phyloP scores from a whole-genome alignment of 1,140 invertebrate genomes.

The Gonioctena quinquepunctata region DNA sequence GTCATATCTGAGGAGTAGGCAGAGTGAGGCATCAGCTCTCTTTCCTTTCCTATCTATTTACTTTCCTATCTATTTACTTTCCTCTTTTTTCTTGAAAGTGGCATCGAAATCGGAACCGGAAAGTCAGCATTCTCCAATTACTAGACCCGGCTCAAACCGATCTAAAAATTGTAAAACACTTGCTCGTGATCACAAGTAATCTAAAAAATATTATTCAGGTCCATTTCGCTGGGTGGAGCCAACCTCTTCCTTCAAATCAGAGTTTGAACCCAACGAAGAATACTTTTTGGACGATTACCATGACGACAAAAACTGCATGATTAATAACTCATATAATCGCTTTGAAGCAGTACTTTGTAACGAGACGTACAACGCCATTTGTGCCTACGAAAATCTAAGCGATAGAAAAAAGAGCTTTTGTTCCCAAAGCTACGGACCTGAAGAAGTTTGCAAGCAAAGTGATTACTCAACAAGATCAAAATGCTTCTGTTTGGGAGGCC shows the following conservation, averaged over 20 bases:
- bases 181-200: too few species aligned
- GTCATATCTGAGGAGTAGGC: too few species aligned
- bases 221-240: conserved; percentile 17
- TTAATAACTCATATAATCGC: conserved; percentile 22
- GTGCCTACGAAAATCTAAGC: conserved; percentile 21
- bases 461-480: conserved; percentile 12
- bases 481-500: conserved; percentile 29
- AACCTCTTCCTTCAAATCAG: conserved; percentile 17
- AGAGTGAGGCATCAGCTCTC: too few species aligned
- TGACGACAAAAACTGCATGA: conserved; percentile 20
- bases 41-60: too few species aligned
- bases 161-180: too few species aligned
- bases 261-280: too few species aligned
- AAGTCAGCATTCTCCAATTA: too few species aligned
- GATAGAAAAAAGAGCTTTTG: conserved; percentile 21
- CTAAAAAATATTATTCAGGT: conserved; percentile 29
- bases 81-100: too few species aligned
- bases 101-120: too few species aligned
- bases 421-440: not conserved
- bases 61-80: too few species aligned
- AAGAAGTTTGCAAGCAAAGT: conserved; percentile 20
- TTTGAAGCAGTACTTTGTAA: conserved; percentile 26
- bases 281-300: conserved; percentile 15
- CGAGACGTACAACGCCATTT: conserved; percentile 19
- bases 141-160: too few species aligned